A percentile compares a stretch with the other conserved stretches of the same genome.
Conservation (phyloP, 1,140 invertebrate species). For the Sycophaga agraensis region DNA sequence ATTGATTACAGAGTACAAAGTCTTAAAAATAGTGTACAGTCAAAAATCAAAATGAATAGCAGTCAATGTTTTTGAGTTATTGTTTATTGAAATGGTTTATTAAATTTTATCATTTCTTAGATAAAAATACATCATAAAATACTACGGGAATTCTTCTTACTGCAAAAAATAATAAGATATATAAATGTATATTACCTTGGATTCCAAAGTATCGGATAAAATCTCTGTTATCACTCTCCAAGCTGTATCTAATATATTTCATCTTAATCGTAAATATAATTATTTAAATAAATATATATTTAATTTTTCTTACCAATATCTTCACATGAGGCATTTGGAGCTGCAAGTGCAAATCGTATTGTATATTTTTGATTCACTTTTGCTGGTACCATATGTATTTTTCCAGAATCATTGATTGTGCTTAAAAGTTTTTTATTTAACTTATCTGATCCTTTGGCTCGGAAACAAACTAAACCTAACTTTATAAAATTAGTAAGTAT, state of each 20-base stretch:
- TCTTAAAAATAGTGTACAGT: too few species aligned
- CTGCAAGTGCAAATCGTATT: conserved; percentile 94
- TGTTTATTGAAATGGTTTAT: too few species aligned
- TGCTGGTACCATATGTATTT: conserved; percentile 96
- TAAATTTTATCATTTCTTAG: too few species aligned
- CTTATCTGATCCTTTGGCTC: conserved; percentile 82
- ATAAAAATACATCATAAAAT: too few species aligned
- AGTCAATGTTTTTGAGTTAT: too few species aligned
- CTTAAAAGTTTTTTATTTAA: conserved; percentile 93
- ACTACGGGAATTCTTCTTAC: too few species aligned
- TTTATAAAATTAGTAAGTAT: conserved; percentile 54
- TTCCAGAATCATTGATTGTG: conserved; percentile 93
- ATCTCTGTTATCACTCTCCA: conserved; percentile 88
- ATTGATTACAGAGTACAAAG: too few species aligned
- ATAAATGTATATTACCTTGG: conserved; percentile 48
- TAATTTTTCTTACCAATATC: conserved; percentile 81
- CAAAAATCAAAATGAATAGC: too few species aligned
- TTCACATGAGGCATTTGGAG: conserved; percentile 83
- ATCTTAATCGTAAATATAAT: too few species aligned
- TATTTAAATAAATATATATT: too few species aligned
- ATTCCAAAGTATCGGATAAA: conserved; percentile 77
- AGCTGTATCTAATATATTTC: conserved; percentile 70
- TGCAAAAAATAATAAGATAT: not conserved
- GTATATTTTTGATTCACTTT: conserved; percentile 86
- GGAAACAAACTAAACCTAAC: conserved; percentile 83